Evolutionary conservation across 2,888 invertebrate species (phyloP), one percentile per base, ranked within the genome.

Genomic region (Halictus ligatus): DNA sequence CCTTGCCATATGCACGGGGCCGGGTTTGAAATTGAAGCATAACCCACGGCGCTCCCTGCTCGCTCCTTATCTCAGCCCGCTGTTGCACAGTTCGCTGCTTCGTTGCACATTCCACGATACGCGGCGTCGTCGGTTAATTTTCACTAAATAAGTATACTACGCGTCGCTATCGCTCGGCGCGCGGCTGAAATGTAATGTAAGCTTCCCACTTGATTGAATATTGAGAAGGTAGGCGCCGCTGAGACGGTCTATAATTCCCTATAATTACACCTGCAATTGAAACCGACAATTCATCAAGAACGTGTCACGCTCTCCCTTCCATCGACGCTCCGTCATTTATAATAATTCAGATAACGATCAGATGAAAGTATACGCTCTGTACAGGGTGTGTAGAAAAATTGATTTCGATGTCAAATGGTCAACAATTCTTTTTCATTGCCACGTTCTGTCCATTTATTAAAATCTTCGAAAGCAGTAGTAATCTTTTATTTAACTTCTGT

Each of bases 1-100:
- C 60, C 50, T 69, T 25, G 78, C 18, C 78, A 43, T 78, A 29
- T 60, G 50, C 43, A 54, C 35, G 2, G 2, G 7, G n/a, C 35
- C 43, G 60, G 15, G 43, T 71, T 78, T 78, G 78, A 88, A 88
- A 90, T 90, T 89, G 83, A 89, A 85, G 86, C 83, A 83, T 90
- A 86, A 90, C 79, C 78, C 60, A 43, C 67, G 43, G 40, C 43
- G 74, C n/a, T 50, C 60, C 6, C 43, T 25, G 13, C 71, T 21
- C 21, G 6, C 73, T 73, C 81, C 78, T 84, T 80, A 85, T 82
- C 81, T 75, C 77, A 25, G 48, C 60, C 54, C 60, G n/a, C 78
- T 69, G 54, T 87, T 78, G 60, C 75, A 77, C 80, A 86, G 80
- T 89, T 85, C 81, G n/a, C 76, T 74, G 80, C 50, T 78, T 46